These are phyloP conservation scores for Hippocampus guttulatus DNA, from an alignment of 2,113 vertebrate genomes.

Conservation along the genomic window DNA sequence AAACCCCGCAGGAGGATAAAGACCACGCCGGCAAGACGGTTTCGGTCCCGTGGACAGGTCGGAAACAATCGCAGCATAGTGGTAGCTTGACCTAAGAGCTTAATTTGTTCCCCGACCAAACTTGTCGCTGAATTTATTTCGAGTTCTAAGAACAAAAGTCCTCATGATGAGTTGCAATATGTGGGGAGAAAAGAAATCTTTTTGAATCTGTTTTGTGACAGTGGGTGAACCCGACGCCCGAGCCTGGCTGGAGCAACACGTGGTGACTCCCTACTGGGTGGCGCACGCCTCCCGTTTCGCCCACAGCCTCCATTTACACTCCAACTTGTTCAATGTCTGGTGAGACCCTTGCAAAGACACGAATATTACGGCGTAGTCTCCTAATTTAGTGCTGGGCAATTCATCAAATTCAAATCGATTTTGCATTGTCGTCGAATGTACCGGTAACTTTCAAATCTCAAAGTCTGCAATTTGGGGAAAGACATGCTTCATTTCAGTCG, in stretches of 20 bases:
- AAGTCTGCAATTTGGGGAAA: too few species aligned
- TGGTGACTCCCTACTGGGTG: slow-evolving; percentile 90
- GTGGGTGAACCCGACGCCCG: slow-evolving; percentile 81
- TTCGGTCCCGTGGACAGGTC: slow-evolving; percentile 70
- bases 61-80: neutral
- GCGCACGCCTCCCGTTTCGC: slow-evolving; percentile 77
- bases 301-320: slow-evolving; percentile 92
- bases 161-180: neutral
- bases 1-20: slow-evolving; percentile 88
- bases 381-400: neutral
- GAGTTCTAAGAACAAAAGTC: too few species aligned
- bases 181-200: neutral
- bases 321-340: slow-evolving; percentile 92
- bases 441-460: too few species aligned
- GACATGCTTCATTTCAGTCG: too few species aligned
- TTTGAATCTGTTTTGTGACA: slow-evolving; percentile 35
- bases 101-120: neutral
- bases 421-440: too few species aligned
- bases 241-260: slow-evolving; percentile 88
- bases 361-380: neutral
- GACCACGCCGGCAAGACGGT: slow-evolving; percentile 77
- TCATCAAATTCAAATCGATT: neutral
- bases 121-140: too few species aligned
- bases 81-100: neutral
- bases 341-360: slow-evolving; percentile 54